Conservation (phyloP, 1,140 invertebrate species). For the Parasteatoda tepidariorum region DNA sequence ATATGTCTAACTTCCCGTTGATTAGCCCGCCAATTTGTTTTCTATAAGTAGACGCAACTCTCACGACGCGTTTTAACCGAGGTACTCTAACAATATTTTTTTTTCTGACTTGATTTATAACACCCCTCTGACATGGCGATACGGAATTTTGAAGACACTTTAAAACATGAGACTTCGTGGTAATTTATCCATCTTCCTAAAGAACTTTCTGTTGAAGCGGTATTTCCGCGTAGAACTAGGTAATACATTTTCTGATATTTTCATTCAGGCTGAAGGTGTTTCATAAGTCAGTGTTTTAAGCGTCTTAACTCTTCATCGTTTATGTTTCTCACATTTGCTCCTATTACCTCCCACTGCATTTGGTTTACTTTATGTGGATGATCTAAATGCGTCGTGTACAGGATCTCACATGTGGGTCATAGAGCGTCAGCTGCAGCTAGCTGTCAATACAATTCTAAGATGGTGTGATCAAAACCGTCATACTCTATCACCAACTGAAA, state of each 20-base stretch:
- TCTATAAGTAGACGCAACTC: too few species aligned
- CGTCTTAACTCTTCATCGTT: slow-evolving; percentile 17
- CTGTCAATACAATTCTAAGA: background rate
- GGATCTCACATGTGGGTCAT: background rate
- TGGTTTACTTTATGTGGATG: background rate
- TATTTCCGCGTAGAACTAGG: slow-evolving; percentile 6
- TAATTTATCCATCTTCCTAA: too few species aligned
- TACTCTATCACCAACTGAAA: background rate
- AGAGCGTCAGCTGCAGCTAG: background rate
- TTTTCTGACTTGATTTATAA: too few species aligned
- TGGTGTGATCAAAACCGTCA: background rate
- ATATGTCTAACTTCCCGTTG: too few species aligned
- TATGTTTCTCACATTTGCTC: background rate
- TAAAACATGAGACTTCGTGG: too few species aligned
- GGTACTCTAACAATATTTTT: too few species aligned
- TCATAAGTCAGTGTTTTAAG: slow-evolving; percentile 39
- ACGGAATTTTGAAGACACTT: too few species aligned
- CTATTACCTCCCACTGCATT: background rate
- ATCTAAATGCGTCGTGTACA: background rate
- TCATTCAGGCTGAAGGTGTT: too few species aligned
- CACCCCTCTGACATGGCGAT: too few species aligned
- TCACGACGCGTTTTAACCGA: too few species aligned
- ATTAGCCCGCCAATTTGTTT: too few species aligned
- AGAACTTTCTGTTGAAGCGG: too few species aligned
- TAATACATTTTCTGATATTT: background rate